Base-by-base conservation (phyloP, 2,113 vertebrate species). In the Prionailurus bengalensis region DNA sequence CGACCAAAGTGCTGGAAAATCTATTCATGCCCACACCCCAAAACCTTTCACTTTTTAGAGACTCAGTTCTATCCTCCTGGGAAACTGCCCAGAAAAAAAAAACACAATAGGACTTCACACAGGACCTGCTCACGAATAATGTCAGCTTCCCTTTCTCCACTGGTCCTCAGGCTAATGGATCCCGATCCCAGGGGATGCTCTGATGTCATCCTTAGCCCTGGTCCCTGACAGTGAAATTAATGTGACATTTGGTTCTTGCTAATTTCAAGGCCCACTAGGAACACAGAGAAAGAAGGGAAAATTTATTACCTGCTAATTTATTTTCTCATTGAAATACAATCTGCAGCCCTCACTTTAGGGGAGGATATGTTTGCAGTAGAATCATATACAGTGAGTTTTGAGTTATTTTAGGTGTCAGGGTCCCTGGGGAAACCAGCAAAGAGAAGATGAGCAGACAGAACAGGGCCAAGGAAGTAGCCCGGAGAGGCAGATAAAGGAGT, bases 211-310 rank as follows among this genome's bases (percentile, higher is more conserved):
- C 29, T 84, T 61, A 29, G 48, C 14, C 1, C 66, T 83, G 93
- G 45, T 21, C 33, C 45, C 82, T 68, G 58, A 85, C 61, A 95
- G 39, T 76, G 65, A 97, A 85, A 97, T 91, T 79, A 89, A 73
- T 4, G 3, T 82, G 96, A 65, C 0, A 0, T 87, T 95, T 0
- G 0, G 76, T 83, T 97, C 27, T 96, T 51, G 71, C 66, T 89
- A 70, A 97, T 97, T 91, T 96, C 31, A 92, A 97, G 65, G 91
- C 89, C 61, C n/a, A 79, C 39, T 97, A 95, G 86, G 94, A 98
- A 94, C 45, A 16, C 68, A 81, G 79, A 58, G 45, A 96, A 94
- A 79, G 79, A 95, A 89, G 31, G 85, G 58, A 63, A 82, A n/a
- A 78, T 94, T 85, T 97, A 79, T 97, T 94, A 85, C n/a, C 51